phyloP scores from a whole-genome alignment of 2,888 invertebrate genomes.

The Schrankia costaestrigalis region DNA sequence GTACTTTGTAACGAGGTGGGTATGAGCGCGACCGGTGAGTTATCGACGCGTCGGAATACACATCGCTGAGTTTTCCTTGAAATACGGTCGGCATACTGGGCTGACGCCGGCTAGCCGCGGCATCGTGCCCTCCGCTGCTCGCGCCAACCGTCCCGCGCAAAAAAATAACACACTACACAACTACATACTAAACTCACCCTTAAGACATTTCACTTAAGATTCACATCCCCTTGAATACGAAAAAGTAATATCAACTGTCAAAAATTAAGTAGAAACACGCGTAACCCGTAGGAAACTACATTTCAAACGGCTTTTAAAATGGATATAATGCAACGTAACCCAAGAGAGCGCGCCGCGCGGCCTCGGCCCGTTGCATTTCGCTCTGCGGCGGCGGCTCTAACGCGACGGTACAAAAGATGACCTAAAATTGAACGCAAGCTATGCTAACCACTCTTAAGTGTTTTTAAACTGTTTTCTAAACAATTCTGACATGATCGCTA shows the following conservation, averaged over 20 bases:
- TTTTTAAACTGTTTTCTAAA: constrained; percentile 66
- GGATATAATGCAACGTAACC: constrained; percentile 67
- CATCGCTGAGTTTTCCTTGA: constrained; percentile 69
- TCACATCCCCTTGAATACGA: constrained; percentile 53
- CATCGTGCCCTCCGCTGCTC: constrained; percentile 57
- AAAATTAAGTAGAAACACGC: constrained; percentile 78
- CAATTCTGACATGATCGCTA: constrained; percentile 60
- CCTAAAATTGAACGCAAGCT: constrained; percentile 77
- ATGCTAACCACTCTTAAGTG: constrained; percentile 48
- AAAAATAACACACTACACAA: constrained; percentile 63
- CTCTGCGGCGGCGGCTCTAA: constrained; percentile 67
- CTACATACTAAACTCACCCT: constrained; percentile 62
- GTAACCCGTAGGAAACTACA: constrained; percentile 72
- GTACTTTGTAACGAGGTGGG: constrained; percentile 41
- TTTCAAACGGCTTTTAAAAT: constrained; percentile 69
- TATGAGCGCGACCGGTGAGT: constrained; percentile 36
- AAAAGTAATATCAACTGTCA: constrained; percentile 79
- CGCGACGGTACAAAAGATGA: constrained; percentile 77
- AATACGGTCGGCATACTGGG: constrained; percentile 50
- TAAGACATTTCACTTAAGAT: constrained; percentile 53
- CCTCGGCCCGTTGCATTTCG: constrained; percentile 78
- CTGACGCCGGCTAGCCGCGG: constrained; percentile 52
- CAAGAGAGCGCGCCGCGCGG: constrained; percentile 68
- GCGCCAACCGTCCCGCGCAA: constrained; percentile 75
- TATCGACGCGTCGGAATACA: constrained; percentile 53